Base-by-base conservation (phyloP, 2,113 vertebrate species). In the Tachycineta bicolor region DNA sequence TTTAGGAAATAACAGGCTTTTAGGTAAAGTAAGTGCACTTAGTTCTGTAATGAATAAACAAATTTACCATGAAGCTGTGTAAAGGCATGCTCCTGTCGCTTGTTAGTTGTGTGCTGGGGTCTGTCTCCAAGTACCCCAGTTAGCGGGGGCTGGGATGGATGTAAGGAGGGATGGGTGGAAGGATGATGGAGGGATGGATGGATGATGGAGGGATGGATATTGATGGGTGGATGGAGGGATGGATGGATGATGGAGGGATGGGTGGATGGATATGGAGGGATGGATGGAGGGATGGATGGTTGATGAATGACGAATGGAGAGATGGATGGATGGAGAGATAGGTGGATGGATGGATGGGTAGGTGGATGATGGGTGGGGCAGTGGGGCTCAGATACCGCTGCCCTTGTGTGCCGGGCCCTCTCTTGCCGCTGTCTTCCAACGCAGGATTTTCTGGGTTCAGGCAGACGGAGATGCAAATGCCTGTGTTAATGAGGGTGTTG, bases 381-480 rank as follows among this genome's bases (percentile, higher is more conserved):
- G 15, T 0, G 0, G 55, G 47, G 53, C 52, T 91, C 71, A 31
- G 41, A 16, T 14, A 1, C 20, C 0, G 0, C 18, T 65, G 69
- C 50, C 62, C 53, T 24, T 0, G 1, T 0, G 0, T 23, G 2
- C 69, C 0, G 0, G 44, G n/a, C 29, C 29, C 11, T 55, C 17
- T 43, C 49, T 52, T 16, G 6, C 9, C 0, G 0, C 44, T 41
- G 16, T 33, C 34, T 62, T 39, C n/a, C 0, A 0, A 5, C 0
- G 0, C 53, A 74, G 82, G 63, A 33, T 71, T 79, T 79, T 68
- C 53, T 31, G 43, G 43, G 24, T 69, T 60, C 28, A 24, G 0
- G 39, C 53, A 71, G 81, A 65, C 33, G 1, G 59, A 62, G 65
- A 63, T 67, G 44, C n/a, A 55, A 79, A 69, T 46, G 58, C 55